A percentile compares a stretch with the other conserved stretches of the same genome.
phyloP scores from a whole-genome alignment of 2,888 invertebrate species.

The Eristalis intricaria region DNA sequence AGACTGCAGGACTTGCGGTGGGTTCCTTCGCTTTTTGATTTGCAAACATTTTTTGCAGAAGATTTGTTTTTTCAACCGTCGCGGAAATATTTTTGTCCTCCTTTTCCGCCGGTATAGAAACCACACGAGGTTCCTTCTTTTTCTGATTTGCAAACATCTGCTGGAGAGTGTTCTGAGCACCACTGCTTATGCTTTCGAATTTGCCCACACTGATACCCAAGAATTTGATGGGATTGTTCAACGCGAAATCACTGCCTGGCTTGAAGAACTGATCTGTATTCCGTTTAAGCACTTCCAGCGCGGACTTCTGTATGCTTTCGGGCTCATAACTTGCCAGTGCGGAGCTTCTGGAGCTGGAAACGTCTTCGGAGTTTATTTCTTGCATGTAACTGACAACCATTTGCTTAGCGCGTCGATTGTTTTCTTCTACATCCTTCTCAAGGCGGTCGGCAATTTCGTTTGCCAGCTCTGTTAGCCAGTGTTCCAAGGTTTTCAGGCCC shows the following conservation, averaged over 20 bases:
- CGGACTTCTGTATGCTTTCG: conserved; percentile 85
- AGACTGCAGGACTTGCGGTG: neutral
- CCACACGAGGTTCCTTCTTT: conserved; percentile 36
- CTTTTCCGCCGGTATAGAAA: neutral
- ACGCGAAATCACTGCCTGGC: conserved; percentile 75
- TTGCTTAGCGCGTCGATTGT: conserved; percentile 89
- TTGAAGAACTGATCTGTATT: conserved; percentile 81
- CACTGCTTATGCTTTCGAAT: conserved; percentile 85
- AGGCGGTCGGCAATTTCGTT: conserved; percentile 92
- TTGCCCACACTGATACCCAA: conserved; percentile 91
- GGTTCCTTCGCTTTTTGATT: conserved; percentile 22
- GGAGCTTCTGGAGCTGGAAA: conserved; percentile 86
- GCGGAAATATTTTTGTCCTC: conserved; percentile 38
- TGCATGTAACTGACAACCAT: conserved; percentile 89
- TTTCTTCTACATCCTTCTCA: conserved; percentile 89
- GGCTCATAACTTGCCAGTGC: conserved; percentile 85
- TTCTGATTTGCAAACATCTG: conserved; percentile 83
- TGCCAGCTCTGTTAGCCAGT: conserved; percentile 91
- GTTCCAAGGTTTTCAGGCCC: conserved; percentile 85
- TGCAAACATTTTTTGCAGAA: conserved; percentile 38
- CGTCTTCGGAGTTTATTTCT: conserved; percentile 83
- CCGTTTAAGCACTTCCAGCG: conserved; percentile 86
- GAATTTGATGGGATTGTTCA: conserved; percentile 85
- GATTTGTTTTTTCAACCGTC: neutral
- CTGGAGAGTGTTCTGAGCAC: conserved; percentile 82